A percentile compares a stretch with the other conserved stretches of the same genome.
These are phyloP conservation scores for Crocodylus rhombifer DNA, from an alignment of 2,797 vertebrate genomes.

Conservation along the genomic window DNA sequence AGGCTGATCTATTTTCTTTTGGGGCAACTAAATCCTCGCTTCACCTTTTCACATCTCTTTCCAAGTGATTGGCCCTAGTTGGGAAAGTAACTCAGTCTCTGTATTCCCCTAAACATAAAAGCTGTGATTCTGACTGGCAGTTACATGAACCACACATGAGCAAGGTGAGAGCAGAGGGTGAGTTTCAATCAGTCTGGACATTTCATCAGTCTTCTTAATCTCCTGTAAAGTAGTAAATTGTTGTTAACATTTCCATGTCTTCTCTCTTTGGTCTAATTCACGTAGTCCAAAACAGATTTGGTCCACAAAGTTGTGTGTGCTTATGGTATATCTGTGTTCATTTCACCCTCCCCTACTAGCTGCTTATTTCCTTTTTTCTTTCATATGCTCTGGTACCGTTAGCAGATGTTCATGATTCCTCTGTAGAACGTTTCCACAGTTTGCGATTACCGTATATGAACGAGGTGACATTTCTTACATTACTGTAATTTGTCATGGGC, in stretches of 20 bases:
- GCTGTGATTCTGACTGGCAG: neutral
- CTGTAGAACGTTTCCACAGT: neutral
- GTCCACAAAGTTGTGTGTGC: neutral
- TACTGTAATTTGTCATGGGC: neutral
- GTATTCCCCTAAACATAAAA: neutral
- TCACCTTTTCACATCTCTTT: neutral
- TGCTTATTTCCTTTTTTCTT: neutral
- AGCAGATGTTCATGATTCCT: neutral
- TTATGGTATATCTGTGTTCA: neutral
- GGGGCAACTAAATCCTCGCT: neutral
- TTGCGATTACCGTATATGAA: neutral
- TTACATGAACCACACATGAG: neutral
- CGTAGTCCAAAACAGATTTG: neutral
- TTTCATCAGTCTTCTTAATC: neutral
- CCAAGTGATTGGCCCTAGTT: neutral
- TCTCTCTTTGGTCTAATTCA: neutral
- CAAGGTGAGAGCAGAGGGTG: neutral
- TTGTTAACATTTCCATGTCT: rapidly evolving
- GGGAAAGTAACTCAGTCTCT: neutral
- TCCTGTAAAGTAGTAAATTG: rapidly evolving
- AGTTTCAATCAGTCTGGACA: neutral
- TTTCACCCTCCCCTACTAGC: neutral
- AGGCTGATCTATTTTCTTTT: neutral
- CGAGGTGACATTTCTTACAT: neutral
- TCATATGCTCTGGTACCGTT: neutral